phyloP scores from a whole-genome alignment of 2,888 invertebrate species.

The Lissocephala sabroskyi region DNA sequence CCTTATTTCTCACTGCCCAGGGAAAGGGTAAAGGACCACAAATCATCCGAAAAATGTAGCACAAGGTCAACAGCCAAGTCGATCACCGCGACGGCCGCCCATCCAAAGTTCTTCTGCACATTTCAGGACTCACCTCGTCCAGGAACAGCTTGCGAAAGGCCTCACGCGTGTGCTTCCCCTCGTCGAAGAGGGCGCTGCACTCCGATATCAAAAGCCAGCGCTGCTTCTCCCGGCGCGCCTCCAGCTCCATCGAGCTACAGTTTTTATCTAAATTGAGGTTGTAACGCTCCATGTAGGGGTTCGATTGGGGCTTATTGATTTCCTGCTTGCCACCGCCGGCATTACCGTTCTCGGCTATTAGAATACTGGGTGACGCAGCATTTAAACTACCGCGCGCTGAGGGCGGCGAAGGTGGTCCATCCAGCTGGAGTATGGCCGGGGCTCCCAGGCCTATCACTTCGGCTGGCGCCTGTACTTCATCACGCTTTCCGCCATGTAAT shows the following conservation, averaged over 20 bases:
- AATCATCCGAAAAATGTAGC: conserved; percentile 49
- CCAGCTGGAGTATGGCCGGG: conserved; percentile 41
- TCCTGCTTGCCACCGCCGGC: conserved; percentile 49
- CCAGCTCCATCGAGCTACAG: conserved; percentile 72
- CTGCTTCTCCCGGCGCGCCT: conserved; percentile 71
- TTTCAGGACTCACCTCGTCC: conserved; percentile 65
- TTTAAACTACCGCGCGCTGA: conserved; percentile 13
- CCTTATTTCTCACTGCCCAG: too few species aligned
- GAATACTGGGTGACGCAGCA: conserved; percentile 35
- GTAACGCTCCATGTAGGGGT: conserved; percentile 67
- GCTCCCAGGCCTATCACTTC: not conserved
- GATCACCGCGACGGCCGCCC: too few species aligned
- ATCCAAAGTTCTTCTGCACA: too few species aligned
- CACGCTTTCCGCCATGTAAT: conserved; percentile 57
- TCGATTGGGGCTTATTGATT: conserved; percentile 58
- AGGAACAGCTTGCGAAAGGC: conserved; percentile 70
- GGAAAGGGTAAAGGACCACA: conserved; percentile 56
- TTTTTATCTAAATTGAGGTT: conserved; percentile 71
- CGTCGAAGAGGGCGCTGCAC: conserved; percentile 71
- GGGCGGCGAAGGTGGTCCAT: not conserved
- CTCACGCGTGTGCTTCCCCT: conserved; percentile 72
- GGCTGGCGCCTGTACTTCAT: conserved; percentile 21
- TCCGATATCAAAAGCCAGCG: conserved; percentile 73
- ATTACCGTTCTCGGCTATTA: conserved; percentile 28
- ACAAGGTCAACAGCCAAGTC: conserved; percentile 41